phyloP scores from a whole-genome alignment of 92 coral and sea anemone species.

The Phenganax stokvisi region DNA sequence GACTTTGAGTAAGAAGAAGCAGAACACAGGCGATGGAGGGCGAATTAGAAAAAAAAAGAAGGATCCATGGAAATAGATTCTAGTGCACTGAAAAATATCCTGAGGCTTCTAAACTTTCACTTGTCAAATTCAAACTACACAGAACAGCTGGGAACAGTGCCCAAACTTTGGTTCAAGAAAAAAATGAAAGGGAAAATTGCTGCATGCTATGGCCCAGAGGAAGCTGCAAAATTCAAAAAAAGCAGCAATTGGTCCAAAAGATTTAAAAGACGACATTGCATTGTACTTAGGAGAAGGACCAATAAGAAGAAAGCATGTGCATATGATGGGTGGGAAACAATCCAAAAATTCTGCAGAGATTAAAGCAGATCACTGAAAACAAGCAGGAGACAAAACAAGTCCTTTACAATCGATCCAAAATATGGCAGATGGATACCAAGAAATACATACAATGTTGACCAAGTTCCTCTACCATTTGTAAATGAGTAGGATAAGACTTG shows the following conservation, averaged over 20 bases:
- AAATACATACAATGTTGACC: slow-evolving; percentile 42
- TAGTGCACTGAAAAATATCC: slow-evolving; percentile 33
- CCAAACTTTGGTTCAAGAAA: slow-evolving; percentile 18
- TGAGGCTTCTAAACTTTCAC: slow-evolving; percentile 21
- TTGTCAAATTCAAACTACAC: slow-evolving; percentile 40
- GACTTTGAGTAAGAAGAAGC: slow-evolving; percentile 48
- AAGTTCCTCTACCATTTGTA: slow-evolving; percentile 49
- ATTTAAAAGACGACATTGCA: slow-evolving; percentile 40
- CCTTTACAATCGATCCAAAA: slow-evolving; percentile 34
- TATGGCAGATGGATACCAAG: slow-evolving; percentile 49
- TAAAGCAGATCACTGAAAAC: slow-evolving; percentile 43
- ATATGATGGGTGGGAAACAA: slow-evolving; percentile 43
- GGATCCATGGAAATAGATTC: slow-evolving; percentile 1
- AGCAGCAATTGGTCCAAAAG: slow-evolving; percentile 44
- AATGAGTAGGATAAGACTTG: slow-evolving; percentile 47
- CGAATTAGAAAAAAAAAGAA: slow-evolving; percentile 34
- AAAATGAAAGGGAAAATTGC: slow-evolving; percentile 13
- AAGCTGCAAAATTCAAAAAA: slow-evolving; percentile 29
- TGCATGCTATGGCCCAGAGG: slow-evolving; percentile 44
- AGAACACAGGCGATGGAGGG: slow-evolving; percentile 51
- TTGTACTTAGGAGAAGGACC: slow-evolving; percentile 27
- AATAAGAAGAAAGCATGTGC: slow-evolving; percentile 44
- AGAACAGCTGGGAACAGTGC: slow-evolving; percentile 25
- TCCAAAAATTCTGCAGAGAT: slow-evolving; percentile 39
- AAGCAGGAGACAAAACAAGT: slow-evolving; percentile 30